These are phyloP conservation scores for Cabera pusaria DNA, from an alignment of 2,888 invertebrate species.

Conservation along the genomic window DNA sequence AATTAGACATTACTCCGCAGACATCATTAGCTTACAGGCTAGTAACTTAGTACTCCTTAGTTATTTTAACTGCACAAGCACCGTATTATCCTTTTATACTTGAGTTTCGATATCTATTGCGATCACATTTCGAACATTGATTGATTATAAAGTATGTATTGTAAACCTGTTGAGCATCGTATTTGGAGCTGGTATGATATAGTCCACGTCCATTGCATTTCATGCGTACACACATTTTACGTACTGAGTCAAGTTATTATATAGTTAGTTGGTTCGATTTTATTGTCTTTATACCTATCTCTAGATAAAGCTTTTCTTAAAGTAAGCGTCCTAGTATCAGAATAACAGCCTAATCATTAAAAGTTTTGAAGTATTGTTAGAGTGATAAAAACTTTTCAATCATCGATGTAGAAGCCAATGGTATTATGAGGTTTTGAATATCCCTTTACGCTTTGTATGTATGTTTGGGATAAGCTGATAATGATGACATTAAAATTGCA, in stretches of 20 bases:
- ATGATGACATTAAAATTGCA: too few relatives aligned
- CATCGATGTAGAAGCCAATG: too few relatives aligned
- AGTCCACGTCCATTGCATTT: constrained; percentile 33
- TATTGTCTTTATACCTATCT: constrained; percentile 12
- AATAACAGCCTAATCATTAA: too few relatives aligned
- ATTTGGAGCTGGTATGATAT: constrained; percentile 28
- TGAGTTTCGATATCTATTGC: constrained; percentile 21
- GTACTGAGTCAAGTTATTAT: constrained; percentile 25
- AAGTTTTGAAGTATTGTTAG: too few relatives aligned
- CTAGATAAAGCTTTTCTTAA: constrained; percentile 20
- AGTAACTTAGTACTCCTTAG: constrained; percentile 38
- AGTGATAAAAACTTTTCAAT: too few relatives aligned
- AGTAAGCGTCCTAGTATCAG: constrained; percentile 12
- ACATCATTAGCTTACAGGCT: constrained; percentile 94
- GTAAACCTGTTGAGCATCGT: constrained; percentile 6
- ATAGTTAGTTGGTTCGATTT: constrained; percentile 27
- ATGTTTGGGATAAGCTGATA: too few relatives aligned
- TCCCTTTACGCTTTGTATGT: too few relatives aligned
- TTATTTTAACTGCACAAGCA: constrained; percentile 34
- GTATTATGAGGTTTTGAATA: too few relatives aligned
- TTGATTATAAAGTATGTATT: constrained; percentile 8
- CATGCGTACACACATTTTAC: constrained; percentile 30
- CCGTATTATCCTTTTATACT: constrained; percentile 28
- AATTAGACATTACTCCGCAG: constrained; percentile 97
- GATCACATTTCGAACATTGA: constrained; percentile 17